These are phyloP conservation scores for Diplazon laetatorius DNA, from an alignment of 2,888 invertebrate genomes.

Conservation along the genomic window DNA sequence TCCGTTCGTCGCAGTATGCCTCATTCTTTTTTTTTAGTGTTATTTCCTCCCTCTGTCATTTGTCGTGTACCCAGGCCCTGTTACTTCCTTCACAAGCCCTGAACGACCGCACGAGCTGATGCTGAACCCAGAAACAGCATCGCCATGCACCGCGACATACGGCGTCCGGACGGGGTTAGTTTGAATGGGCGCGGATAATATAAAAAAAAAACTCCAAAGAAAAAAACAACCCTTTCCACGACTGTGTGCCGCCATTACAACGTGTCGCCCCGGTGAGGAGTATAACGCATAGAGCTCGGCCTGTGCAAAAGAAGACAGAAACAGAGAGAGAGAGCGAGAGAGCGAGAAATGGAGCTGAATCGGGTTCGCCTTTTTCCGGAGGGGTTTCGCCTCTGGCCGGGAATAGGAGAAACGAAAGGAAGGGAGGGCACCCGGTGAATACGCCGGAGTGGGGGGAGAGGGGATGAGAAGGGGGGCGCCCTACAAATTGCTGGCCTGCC, in stretches of 20 bases:
- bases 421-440: constrained; percentile 58
- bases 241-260: constrained; percentile 64
- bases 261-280: constrained; percentile 67
- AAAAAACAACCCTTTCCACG: constrained; percentile 70
- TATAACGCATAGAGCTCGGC: constrained; percentile 32
- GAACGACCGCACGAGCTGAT: constrained; percentile 29
- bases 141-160: constrained; percentile 70
- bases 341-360: constrained; percentile 62
- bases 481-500: constrained; percentile 80
- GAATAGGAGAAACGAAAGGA: constrained; percentile 50
- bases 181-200: constrained; percentile 59
- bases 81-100: constrained; percentile 27
- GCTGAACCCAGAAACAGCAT: constrained; percentile 47
- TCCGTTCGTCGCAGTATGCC: constrained; percentile 16
- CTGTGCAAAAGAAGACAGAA: constrained; percentile 59
- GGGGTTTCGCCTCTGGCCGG: constrained; percentile 65
- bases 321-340: constrained; percentile 54
- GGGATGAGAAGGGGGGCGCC: constrained; percentile 52
- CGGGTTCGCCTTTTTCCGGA: constrained; percentile 73
- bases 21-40: neutral
- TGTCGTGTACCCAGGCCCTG: constrained; percentile 10
- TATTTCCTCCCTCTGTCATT: neutral
- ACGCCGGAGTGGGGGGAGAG: constrained; percentile 13
- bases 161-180: constrained; percentile 68
- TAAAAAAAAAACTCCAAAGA: constrained; percentile 46